Evolutionary conservation across 2,797 vertebrate species (phyloP).

Genomic region (Cryptoblepharus egeriae): DNA sequence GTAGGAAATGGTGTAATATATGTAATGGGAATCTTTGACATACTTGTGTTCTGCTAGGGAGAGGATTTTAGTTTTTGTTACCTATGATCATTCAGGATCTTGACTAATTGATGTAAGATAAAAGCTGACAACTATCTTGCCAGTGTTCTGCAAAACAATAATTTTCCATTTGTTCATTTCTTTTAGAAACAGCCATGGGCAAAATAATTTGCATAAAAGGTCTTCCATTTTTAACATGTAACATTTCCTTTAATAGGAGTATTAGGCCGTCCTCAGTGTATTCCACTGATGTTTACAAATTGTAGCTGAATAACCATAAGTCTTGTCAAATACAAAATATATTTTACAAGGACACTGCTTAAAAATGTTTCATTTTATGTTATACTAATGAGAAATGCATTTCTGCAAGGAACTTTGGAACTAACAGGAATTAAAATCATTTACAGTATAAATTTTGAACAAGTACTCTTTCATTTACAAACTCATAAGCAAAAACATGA

Average conservation of each 20-base stretch:
- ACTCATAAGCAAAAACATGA: no score
- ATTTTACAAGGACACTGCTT: not conserved
- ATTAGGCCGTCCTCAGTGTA: constrained; percentile 46
- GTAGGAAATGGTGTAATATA: constrained; percentile 71
- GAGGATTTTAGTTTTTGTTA: constrained; percentile 67
- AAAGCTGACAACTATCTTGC: constrained; percentile 76
- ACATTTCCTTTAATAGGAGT: constrained; percentile 72
- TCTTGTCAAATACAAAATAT: constrained; percentile 28
- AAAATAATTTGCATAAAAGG: constrained; percentile 78
- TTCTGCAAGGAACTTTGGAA: not conserved
- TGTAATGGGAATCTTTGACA: constrained; percentile 59
- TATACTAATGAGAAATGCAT: not conserved
- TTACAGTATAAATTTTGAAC: no score
- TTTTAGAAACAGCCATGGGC: constrained; percentile 78
- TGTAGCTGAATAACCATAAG: constrained; percentile 48
- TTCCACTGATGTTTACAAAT: constrained; percentile 66
- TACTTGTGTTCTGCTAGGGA: constrained; percentile 64
- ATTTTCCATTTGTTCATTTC: constrained; percentile 73
- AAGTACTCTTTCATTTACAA: no score
- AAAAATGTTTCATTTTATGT: constrained; percentile 20
- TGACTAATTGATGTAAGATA: constrained; percentile 80
- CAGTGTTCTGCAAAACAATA: constrained; percentile 71
- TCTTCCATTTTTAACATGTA: constrained; percentile 74
- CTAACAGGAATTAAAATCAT: not conserved
- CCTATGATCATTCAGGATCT: constrained; percentile 74